These are phyloP conservation scores for Steinernema khuongi DNA, from an alignment of 1,140 invertebrate genomes.

Conservation along the genomic window DNA sequence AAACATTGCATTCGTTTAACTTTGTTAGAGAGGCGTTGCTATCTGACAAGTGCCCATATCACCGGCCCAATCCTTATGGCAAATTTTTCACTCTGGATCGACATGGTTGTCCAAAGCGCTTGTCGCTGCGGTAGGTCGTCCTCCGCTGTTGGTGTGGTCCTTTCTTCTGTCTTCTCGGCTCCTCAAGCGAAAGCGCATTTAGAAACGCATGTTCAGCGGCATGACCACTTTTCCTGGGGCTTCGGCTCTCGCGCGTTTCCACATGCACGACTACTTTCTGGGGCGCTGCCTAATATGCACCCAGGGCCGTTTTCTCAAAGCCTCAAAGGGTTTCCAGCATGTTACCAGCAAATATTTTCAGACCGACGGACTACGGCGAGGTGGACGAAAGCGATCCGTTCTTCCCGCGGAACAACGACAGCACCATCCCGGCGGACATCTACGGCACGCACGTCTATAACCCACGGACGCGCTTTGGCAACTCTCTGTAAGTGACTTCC, in stretches of 20 bases:
- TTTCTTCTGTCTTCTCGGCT: not conserved
- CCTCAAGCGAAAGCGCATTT: too few relatives aligned
- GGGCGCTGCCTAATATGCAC: not conserved
- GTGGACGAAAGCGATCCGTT: constrained; percentile 48
- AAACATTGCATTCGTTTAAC: constrained; percentile 10
- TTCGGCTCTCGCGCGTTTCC: too few relatives aligned
- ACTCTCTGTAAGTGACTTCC: constrained; percentile 19
- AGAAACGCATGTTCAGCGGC: not conserved
- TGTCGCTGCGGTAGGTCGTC: constrained; percentile 12
- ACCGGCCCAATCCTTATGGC: not conserved
- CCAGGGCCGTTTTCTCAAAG: not conserved
- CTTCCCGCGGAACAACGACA: constrained; percentile 43
- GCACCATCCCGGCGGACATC: constrained; percentile 44
- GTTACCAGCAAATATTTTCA: constrained; percentile 30
- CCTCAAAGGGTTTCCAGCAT: too few relatives aligned
- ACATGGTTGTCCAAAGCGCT: constrained; percentile 10
- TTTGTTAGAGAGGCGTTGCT: constrained; percentile 11
- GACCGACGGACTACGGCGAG: constrained; percentile 44
- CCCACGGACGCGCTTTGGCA: constrained; percentile 40
- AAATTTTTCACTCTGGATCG: constrained; percentile 15
- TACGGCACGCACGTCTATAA: constrained; percentile 50
- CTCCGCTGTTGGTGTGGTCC: not conserved
- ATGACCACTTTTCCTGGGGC: not conserved
- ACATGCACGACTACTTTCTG: not conserved
- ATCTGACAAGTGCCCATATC: constrained; percentile 10